Conservation (phyloP, 2,797 vertebrate genomes). For the Hyperoplus lanceolatus region DNA sequence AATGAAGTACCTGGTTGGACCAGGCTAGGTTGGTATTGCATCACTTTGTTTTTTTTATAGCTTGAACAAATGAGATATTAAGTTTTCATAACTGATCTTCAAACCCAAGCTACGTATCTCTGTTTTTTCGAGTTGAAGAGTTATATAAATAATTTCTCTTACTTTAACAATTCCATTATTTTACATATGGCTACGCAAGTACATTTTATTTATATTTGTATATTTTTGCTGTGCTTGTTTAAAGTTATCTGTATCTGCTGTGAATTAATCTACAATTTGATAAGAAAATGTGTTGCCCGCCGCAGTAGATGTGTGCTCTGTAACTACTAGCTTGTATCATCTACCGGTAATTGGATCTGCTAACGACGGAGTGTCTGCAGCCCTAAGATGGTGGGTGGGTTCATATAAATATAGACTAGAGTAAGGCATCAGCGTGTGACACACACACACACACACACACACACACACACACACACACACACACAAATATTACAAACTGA, state of each 20-base stretch:
- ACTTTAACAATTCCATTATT: neutral
- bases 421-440: neutral
- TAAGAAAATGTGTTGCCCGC: neutral
- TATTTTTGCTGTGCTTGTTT: neutral
- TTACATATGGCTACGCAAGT: neutral
- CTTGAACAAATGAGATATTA: no score
- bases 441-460: neutral
- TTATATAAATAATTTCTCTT: no score
- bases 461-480: neutral
- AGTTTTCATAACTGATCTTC: no score
- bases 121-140: no score
- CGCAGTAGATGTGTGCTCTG: neutral
- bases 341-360: constrained; percentile 42
- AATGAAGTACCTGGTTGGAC: no score
- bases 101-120: no score
- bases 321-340: constrained; percentile 34
- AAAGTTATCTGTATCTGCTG: neutral
- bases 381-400: constrained; percentile 44
- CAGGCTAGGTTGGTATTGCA: no score
- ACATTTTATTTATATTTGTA: neutral
- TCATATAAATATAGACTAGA: constrained; percentile 37
- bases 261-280: neutral
- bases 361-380: constrained; percentile 54
- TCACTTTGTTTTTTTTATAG: no score
- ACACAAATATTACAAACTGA: constrained; percentile 7